Conservation (phyloP, 2,113 vertebrate species). For the Anhinga anhinga region DNA sequence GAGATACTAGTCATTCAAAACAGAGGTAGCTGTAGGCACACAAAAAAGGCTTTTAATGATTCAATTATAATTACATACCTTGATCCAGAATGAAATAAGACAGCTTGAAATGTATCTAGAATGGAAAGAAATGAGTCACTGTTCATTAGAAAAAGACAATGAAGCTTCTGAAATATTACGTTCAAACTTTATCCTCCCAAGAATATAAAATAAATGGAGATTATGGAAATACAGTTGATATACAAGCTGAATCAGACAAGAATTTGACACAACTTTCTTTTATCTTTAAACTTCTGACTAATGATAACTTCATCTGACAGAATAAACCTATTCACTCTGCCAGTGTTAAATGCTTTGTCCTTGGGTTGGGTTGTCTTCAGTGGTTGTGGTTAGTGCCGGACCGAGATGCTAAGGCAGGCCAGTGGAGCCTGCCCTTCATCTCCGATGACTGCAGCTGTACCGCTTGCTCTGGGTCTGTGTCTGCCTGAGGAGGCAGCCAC, state of each 20-base stretch:
- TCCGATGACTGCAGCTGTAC: neutral
- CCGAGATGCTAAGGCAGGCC: neutral
- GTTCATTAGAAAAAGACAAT: constrained; percentile 47
- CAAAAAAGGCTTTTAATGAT: neutral
- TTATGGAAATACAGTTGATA: neutral
- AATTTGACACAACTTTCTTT: neutral
- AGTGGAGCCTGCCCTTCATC: neutral
- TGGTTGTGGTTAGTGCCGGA: neutral
- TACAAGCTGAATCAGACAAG: constrained; percentile 30
- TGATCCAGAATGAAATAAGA: neutral
- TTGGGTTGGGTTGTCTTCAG: neutral
- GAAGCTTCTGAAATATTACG: constrained; percentile 30
- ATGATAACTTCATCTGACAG: neutral
- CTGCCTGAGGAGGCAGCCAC: neutral
- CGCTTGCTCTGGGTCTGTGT: neutral
- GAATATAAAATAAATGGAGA: constrained; percentile 38
- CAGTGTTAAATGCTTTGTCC: neutral
- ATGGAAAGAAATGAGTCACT: constrained; percentile 22
- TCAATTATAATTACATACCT: constrained; percentile 11
- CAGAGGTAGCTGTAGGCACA: neutral
- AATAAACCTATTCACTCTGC: neutral
- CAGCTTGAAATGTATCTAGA: constrained; percentile 21
- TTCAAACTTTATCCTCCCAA: constrained; percentile 3
- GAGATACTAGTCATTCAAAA: neutral
- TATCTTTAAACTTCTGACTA: neutral